phyloP scores from a whole-genome alignment of 2,888 invertebrate species.

The Chrysolina oricalcia region DNA sequence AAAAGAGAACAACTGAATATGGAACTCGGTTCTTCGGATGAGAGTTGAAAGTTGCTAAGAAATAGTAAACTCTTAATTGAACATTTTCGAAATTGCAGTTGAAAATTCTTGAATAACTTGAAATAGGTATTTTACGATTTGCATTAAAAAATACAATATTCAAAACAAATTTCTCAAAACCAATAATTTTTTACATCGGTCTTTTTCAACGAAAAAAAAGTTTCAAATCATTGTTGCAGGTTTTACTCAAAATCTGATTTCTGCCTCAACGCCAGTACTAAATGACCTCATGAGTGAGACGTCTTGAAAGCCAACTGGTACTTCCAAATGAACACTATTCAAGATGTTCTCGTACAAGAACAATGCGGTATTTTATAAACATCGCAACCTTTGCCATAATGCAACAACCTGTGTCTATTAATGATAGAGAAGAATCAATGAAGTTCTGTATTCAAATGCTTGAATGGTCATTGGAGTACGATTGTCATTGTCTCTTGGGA shows the following conservation, averaged over 20 bases:
- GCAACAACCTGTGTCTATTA: conserved; percentile 33
- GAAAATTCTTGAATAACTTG: too few species aligned
- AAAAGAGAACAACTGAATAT: too few species aligned
- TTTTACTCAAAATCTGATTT: background rate
- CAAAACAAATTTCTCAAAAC: background rate
- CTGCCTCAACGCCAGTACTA: conserved; percentile 19
- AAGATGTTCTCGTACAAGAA: conserved; percentile 35
- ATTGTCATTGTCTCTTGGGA: conserved; percentile 17
- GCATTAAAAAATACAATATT: too few species aligned
- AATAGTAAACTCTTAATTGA: too few species aligned
- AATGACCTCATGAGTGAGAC: conserved; percentile 33
- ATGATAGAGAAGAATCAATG: conserved; percentile 39
- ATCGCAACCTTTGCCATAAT: conserved; percentile 30
- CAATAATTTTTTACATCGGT: background rate
- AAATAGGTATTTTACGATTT: too few species aligned
- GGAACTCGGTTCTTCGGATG: too few species aligned
- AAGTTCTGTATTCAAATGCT: conserved; percentile 37
- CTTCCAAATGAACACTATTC: conserved; percentile 40
- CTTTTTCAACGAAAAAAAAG: too few species aligned
- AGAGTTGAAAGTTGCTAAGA: too few species aligned
- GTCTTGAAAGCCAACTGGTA: conserved; percentile 25
- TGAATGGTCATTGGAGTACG: conserved; percentile 25
- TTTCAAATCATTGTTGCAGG: too few species aligned
- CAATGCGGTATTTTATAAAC: conserved; percentile 37
- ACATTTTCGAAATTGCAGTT: too few species aligned